phyloP scores from a whole-genome alignment of 2,888 invertebrate species.

The Autographa pulchrina region DNA sequence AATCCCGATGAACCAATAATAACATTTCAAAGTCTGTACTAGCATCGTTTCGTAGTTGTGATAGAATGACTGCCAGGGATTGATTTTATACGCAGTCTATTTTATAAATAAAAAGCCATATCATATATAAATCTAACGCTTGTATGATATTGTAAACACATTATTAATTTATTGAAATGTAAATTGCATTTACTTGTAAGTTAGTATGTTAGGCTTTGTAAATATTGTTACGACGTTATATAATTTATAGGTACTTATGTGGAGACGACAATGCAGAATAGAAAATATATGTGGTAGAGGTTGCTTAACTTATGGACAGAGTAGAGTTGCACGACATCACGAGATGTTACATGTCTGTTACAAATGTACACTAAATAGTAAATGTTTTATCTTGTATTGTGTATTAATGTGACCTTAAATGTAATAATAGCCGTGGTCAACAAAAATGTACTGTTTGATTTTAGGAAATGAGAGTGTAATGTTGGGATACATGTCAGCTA shows the following conservation, averaged over 20 bases:
- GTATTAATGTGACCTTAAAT: slow-evolving; percentile 80
- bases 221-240: slow-evolving; percentile 89
- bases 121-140: slow-evolving; percentile 87
- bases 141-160: slow-evolving; percentile 88
- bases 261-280: slow-evolving; percentile 80
- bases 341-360: slow-evolving; percentile 79
- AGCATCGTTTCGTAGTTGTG: slow-evolving; percentile 61
- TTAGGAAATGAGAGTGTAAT: slow-evolving; percentile 40
- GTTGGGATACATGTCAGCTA: slow-evolving; percentile 57
- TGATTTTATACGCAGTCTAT: slow-evolving; percentile 80
- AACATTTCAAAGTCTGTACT: slow-evolving; percentile 42
- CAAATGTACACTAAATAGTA: slow-evolving; percentile 80
- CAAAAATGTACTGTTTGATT: slow-evolving; percentile 54
- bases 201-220: slow-evolving; percentile 88
- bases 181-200: slow-evolving; percentile 88
- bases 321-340: slow-evolving; percentile 80
- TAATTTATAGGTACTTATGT: slow-evolving; percentile 87
- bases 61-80: slow-evolving; percentile 79
- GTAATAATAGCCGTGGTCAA: slow-evolving; percentile 59
- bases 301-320: slow-evolving; percentile 78
- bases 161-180: slow-evolving; percentile 88
- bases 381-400: slow-evolving; percentile 85
- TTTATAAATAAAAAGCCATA: slow-evolving; percentile 85
- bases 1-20: slow-evolving; percentile 34
- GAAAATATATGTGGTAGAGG: slow-evolving; percentile 82